Conservation (phyloP, 2,113 vertebrate species). For the Xiphophorus maculatus region DNA sequence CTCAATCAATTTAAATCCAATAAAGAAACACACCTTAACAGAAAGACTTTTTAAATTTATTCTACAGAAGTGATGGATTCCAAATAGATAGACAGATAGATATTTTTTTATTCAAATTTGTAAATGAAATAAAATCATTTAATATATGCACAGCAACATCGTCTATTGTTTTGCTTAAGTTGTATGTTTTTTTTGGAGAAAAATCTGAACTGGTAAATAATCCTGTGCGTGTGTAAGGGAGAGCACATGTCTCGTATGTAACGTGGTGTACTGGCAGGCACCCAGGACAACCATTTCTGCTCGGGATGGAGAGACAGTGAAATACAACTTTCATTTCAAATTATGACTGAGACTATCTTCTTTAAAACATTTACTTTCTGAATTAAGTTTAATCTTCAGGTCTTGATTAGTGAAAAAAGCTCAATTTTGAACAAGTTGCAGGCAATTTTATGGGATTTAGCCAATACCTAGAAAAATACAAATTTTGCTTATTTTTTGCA, state of each 20-base stretch:
- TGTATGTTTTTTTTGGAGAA: not conserved
- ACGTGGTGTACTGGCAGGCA: conserved; percentile 56
- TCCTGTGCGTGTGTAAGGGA: conserved; percentile 3
- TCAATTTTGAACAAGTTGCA: not conserved
- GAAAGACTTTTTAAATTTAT: not conserved
- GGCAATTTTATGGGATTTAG: not conserved
- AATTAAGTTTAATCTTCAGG: not conserved
- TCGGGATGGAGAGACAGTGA: conserved; percentile 24
- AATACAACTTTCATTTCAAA: conserved; percentile 14
- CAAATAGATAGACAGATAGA: not conserved
- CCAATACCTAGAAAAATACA: too few species aligned
- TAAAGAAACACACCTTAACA: not conserved
- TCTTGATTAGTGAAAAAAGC: not conserved
- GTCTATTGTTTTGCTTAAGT: conserved; percentile 7
- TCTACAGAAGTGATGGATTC: too few species aligned
- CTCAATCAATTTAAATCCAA: conserved; percentile 22
- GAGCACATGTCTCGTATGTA: conserved; percentile 67
- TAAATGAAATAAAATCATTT: not conserved
- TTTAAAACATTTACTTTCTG: conserved; percentile 3
- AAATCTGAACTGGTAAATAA: conserved; percentile 20
- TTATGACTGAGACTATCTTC: not conserved
- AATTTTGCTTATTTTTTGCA: not conserved
- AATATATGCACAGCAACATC: not conserved
- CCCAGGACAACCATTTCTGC: conserved; percentile 50
- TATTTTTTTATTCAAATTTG: not conserved